These are phyloP conservation scores for Diarsia dahlii DNA, from an alignment of 2,888 invertebrate species.

Conservation along the genomic window DNA sequence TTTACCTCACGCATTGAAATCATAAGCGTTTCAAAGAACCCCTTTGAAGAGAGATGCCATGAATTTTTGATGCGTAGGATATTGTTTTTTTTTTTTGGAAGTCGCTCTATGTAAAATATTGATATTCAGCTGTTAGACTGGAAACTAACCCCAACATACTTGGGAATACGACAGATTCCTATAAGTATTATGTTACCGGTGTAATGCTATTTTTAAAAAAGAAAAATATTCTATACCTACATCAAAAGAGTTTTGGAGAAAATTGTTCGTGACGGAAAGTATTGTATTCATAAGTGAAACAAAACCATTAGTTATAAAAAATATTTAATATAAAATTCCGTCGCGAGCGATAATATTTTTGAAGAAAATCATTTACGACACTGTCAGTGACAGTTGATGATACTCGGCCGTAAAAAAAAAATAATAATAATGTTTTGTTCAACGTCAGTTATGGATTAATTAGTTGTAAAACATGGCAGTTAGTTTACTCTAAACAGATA, in stretches of 20 bases:
- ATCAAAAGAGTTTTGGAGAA: too few species aligned
- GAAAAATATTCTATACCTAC: too few species aligned
- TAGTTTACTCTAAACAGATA: not conserved
- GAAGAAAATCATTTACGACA: not conserved
- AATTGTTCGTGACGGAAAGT: not conserved
- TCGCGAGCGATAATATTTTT: too few species aligned
- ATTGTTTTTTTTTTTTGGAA: not conserved
- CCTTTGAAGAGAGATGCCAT: conserved; percentile 65
- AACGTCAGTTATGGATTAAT: not conserved
- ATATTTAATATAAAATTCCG: too few species aligned
- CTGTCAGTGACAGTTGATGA: not conserved
- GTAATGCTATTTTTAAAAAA: too few species aligned
- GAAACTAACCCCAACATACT: too few species aligned
- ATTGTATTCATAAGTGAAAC: too few species aligned
- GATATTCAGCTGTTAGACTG: too few species aligned
- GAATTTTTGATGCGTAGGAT: conserved; percentile 23
- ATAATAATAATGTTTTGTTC: not conserved
- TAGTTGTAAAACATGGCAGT: not conserved
- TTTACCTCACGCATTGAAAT: conserved; percentile 89
- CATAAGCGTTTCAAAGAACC: conserved; percentile 90
- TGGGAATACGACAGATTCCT: too few species aligned
- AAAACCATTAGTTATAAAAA: too few species aligned
- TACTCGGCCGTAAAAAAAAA: not conserved
- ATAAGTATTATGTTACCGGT: too few species aligned
- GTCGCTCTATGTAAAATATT: too few species aligned